Conservation (phyloP, 2,113 vertebrate species). For the western clawed frog (Xenopus tropicalis) region DNA sequence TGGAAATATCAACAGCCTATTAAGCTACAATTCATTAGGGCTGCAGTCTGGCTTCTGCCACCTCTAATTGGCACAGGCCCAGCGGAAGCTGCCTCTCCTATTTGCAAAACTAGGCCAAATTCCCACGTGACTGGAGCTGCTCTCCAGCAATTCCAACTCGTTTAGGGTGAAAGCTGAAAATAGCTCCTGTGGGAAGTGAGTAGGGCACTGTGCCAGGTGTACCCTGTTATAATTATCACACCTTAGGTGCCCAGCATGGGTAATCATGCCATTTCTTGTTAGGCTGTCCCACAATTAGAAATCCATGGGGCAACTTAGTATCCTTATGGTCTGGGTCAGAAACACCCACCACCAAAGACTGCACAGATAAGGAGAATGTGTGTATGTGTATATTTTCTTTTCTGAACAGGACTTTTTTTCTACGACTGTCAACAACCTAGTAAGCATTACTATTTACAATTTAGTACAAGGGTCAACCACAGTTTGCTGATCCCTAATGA, state of each 20-base stretch:
- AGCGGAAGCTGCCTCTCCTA: constrained; percentile 21
- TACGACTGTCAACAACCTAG: no score
- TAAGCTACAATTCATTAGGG: neutral
- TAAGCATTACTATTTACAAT: no score
- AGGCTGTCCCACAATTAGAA: neutral
- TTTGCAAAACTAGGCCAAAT: constrained; percentile 37
- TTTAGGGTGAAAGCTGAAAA: constrained; percentile 32
- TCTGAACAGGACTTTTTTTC: no score
- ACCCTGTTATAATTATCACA: neutral
- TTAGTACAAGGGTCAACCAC: no score
- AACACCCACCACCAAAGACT: no score
- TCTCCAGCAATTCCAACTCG: constrained; percentile 22
- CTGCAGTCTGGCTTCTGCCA: constrained; percentile 16
- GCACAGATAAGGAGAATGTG: no score
- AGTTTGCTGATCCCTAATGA: neutral
- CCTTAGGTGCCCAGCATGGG: neutral
- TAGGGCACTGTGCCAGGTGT: neutral
- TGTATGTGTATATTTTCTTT: no score
- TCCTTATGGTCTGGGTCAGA: neutral
- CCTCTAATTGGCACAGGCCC: constrained; percentile 21
- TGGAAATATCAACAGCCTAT: neutral
- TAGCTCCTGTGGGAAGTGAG: constrained; percentile 36
- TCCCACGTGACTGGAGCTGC: constrained; percentile 30
- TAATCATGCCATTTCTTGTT: neutral
- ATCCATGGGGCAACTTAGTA: neutral